A percentile compares a stretch with the other conserved stretches of the same genome.
Evolutionary conservation across 2,888 invertebrate species (phyloP).

Genomic region (Liposcelis brunnea): DNA sequence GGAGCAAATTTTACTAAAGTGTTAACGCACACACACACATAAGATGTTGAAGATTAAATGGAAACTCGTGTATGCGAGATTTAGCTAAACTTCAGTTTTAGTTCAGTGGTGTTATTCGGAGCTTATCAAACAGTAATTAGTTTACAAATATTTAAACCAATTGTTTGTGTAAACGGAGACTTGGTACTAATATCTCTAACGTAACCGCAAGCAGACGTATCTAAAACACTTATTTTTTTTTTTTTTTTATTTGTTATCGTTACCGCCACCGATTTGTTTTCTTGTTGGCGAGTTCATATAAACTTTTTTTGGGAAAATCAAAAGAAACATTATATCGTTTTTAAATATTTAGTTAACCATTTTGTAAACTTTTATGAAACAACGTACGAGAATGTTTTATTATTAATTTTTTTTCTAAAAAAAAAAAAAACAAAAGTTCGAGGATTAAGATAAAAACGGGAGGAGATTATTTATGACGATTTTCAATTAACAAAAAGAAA

Average conservation of each 20-base stretch:
- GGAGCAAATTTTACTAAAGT: too few relatives aligned
- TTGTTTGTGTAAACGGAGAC: constrained; percentile 6
- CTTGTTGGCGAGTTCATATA: background rate
- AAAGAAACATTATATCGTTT: constrained; percentile 6
- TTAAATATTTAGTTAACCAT: constrained; percentile 4
- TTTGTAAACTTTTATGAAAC: constrained; percentile 5
- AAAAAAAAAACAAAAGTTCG: too few relatives aligned
- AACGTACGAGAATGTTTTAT: too few relatives aligned
- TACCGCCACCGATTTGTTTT: constrained; percentile 8
- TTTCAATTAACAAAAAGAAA: too few relatives aligned
- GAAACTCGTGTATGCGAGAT: too few relatives aligned
- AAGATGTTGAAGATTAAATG: too few relatives aligned
- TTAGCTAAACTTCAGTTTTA: too few relatives aligned
- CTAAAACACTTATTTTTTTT: background rate
- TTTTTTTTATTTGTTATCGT: constrained; percentile 7
- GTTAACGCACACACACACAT: too few relatives aligned
- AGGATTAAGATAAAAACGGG: too few relatives aligned
- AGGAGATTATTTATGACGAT: too few relatives aligned
- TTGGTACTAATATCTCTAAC: background rate
- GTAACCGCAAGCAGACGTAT: constrained; percentile 4
- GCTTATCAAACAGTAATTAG: background rate
- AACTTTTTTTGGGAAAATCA: constrained; percentile 3
- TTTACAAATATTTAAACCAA: constrained; percentile 5
- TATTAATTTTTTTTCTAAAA: too few relatives aligned
- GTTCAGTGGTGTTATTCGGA: too few relatives aligned